These are phyloP conservation scores for Drosophila lacicola DNA, from an alignment of 2,888 invertebrate species.

Conservation along the genomic window DNA sequence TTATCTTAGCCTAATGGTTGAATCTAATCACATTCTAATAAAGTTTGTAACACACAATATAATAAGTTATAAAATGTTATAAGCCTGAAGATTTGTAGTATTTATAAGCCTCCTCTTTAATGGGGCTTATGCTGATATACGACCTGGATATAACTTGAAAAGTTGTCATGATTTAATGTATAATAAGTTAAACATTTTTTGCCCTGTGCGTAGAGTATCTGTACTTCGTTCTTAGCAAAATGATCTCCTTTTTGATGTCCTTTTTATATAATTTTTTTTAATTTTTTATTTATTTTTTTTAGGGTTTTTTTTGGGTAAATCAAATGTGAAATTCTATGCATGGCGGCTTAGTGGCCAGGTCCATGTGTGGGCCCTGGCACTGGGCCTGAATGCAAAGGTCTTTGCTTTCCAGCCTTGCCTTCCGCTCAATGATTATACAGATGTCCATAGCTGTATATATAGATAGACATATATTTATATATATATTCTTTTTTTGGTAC, in stretches of 20 bases:
- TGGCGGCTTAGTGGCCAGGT: conserved; percentile 54
- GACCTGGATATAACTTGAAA: background rate
- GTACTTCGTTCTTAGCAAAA: conserved; percentile 15
- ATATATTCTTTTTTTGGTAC: conserved; percentile 4
- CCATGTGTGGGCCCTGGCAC: conserved; percentile 15
- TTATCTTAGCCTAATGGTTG: conserved; percentile 12
- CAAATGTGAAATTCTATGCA: conserved; percentile 68
- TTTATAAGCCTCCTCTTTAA: background rate
- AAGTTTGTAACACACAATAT: background rate
- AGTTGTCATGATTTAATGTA: background rate
- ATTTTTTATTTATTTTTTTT: background rate
- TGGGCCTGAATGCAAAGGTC: conserved; percentile 19
- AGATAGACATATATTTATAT: conserved; percentile 3
- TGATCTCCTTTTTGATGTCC: background rate
- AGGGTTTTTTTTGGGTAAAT: conserved; percentile 43
- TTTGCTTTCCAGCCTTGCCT: conserved; percentile 41
- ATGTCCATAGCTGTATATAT: conserved; percentile 5
- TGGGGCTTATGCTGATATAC: background rate
- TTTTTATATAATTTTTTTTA: conserved; percentile 20
- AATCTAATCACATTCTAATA: conserved; percentile 9
- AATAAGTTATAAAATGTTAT: background rate
- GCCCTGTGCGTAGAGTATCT: conserved; percentile 24
- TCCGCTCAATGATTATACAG: conserved; percentile 32
- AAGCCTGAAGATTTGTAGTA: background rate
- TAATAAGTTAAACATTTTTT: background rate